A percentile compares a stretch with the other conserved stretches of the same genome.
These are phyloP conservation scores for Euschistus heros DNA, from an alignment of 1,140 invertebrate species.

Conservation along the genomic window DNA sequence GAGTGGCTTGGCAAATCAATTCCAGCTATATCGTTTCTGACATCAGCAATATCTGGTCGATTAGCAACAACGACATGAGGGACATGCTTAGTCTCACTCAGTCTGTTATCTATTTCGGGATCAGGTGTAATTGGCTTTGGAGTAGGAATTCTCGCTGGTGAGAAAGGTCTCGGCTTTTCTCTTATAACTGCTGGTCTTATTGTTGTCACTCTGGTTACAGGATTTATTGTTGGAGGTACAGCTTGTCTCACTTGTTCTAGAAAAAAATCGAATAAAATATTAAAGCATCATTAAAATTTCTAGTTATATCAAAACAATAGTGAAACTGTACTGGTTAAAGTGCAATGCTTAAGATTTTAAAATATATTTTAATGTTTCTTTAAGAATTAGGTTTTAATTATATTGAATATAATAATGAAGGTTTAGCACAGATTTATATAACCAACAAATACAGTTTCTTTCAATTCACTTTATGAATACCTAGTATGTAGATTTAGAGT, in stretches of 20 bases:
- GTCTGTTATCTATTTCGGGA: constrained; percentile 29
- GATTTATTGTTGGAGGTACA: background rate
- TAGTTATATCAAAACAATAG: background rate
- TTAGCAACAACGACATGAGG: constrained; percentile 46
- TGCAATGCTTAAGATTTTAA: no score
- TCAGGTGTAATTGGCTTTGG: constrained; percentile 25
- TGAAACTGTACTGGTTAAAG: no score
- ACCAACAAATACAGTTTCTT: no score
- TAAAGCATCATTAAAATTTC: background rate
- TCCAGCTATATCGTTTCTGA: constrained; percentile 40
- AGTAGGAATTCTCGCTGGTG: constrained; percentile 17
- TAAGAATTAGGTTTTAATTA: no score
- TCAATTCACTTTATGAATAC: no score
- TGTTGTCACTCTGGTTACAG: constrained; percentile 30
- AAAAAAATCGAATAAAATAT: background rate
- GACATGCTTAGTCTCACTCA: constrained; percentile 22
- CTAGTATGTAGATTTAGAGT: no score
- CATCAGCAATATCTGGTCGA: constrained; percentile 43
- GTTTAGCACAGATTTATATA: no score
- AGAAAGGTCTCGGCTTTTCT: constrained; percentile 31
- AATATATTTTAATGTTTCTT: no score
- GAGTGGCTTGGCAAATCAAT: constrained; percentile 49
- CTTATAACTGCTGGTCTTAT: constrained; percentile 32
- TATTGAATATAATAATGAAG: no score
- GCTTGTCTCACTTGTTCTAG: background rate